These are phyloP conservation scores for Chamaea fasciata DNA, from an alignment of 2,113 vertebrate genomes.

Conservation along the genomic window DNA sequence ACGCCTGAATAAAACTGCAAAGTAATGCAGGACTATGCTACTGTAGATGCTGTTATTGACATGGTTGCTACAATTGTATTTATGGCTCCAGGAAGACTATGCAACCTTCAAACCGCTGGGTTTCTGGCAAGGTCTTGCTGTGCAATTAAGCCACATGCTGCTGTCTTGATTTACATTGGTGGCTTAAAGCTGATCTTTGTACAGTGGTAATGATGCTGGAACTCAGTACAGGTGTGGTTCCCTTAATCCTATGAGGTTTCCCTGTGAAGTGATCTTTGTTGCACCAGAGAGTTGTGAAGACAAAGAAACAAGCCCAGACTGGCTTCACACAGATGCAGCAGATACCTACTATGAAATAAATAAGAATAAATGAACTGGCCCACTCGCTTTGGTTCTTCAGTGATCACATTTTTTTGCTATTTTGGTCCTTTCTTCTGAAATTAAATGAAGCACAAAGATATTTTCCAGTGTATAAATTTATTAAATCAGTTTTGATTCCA, in stretches of 20 bases:
- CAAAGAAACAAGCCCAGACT: background rate
- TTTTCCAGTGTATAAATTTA: background rate
- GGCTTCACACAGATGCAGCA: background rate
- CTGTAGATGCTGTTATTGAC: background rate
- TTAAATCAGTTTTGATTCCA: background rate
- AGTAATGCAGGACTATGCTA: background rate
- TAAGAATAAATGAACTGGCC: background rate
- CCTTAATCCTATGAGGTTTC: background rate
- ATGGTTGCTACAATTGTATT: background rate
- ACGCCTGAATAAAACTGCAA: background rate
- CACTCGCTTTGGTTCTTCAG: background rate
- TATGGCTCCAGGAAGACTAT: background rate
- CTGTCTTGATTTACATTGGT: background rate
- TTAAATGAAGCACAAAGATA: background rate
- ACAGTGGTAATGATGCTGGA: background rate
- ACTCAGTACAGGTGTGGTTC: background rate
- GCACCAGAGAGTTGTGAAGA: background rate
- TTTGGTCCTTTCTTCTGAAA: background rate
- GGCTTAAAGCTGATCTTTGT: background rate
- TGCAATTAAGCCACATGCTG: background rate
- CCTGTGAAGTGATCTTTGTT: background rate
- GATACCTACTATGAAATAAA: background rate
- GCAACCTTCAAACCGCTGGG: background rate
- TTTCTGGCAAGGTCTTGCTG: background rate
- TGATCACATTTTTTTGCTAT: background rate